Evolutionary conservation across 2,888 invertebrate genomes (phyloP).

Genomic region (Trachelus troglodyta): DNA sequence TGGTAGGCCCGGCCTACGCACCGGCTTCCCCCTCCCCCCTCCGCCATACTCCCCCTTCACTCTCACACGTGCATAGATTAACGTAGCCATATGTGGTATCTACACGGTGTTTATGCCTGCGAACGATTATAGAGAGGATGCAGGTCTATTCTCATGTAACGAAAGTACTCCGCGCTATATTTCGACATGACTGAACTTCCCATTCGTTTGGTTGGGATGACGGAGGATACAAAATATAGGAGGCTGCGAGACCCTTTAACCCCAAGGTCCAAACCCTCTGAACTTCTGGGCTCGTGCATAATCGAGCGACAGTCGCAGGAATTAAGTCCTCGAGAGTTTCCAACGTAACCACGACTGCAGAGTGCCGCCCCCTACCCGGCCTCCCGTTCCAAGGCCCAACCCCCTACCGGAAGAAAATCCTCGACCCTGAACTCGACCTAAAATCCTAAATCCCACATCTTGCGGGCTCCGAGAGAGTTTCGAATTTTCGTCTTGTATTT

Average conservation of each 20-base stretch:
- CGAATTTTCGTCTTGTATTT: no score
- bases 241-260: not conserved
- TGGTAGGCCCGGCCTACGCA: not conserved
- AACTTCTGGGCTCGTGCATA: not conserved
- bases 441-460: not conserved
- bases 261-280: not conserved
- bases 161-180: not conserved
- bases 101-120: not conserved
- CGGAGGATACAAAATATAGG: not conserved
- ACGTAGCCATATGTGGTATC: not conserved
- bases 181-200: not conserved
- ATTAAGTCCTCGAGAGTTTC: not conserved
- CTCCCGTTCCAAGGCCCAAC: no score
- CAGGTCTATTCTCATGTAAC: not conserved
- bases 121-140: not conserved
- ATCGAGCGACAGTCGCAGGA: not conserved
- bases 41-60: no score
- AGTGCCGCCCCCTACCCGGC: not conserved
- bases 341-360: not conserved
- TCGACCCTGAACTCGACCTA: slow-evolving; percentile 6
- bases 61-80: not conserved
- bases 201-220: not conserved
- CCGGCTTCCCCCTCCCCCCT: no score
- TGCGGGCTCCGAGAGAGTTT: no score
- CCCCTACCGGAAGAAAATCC: not conserved